These are phyloP conservation scores for Chirona hameri DNA, from an alignment of 2,888 invertebrate species.

Conservation along the genomic window DNA sequence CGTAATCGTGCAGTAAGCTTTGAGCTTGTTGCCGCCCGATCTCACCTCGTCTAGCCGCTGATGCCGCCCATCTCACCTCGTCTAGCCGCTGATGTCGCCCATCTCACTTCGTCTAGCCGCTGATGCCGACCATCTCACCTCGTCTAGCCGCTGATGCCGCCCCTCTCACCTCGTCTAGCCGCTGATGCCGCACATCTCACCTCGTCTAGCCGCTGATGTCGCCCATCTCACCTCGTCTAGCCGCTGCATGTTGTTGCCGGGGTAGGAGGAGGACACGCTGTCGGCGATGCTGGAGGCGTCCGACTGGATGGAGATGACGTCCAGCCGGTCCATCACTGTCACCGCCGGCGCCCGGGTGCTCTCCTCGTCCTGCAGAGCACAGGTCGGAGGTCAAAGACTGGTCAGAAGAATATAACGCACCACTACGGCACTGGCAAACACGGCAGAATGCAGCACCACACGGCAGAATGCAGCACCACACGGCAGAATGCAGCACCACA, in stretches of 20 bases:
- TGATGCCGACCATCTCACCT: background rate
- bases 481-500: too few relatives aligned
- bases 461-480: too few relatives aligned
- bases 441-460: too few relatives aligned
- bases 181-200: background rate
- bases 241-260: background rate
- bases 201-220: conserved; percentile 4
- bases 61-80: background rate
- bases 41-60: background rate
- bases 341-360: background rate
- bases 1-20: too few relatives aligned
- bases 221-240: background rate
- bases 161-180: background rate
- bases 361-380: conserved; percentile 10
- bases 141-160: background rate
- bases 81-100: conserved; percentile 1
- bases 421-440: too few relatives aligned
- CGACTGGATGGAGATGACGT: conserved; percentile 27
- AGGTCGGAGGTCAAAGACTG: conserved; percentile 34
- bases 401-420: too few relatives aligned
- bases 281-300: conserved; percentile 27
- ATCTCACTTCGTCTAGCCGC: background rate
- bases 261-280: background rate
- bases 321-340: background rate
- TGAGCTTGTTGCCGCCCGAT: too few relatives aligned